phyloP scores from a whole-genome alignment of 1,140 invertebrate genomes.

The Platyscapa corneri region DNA sequence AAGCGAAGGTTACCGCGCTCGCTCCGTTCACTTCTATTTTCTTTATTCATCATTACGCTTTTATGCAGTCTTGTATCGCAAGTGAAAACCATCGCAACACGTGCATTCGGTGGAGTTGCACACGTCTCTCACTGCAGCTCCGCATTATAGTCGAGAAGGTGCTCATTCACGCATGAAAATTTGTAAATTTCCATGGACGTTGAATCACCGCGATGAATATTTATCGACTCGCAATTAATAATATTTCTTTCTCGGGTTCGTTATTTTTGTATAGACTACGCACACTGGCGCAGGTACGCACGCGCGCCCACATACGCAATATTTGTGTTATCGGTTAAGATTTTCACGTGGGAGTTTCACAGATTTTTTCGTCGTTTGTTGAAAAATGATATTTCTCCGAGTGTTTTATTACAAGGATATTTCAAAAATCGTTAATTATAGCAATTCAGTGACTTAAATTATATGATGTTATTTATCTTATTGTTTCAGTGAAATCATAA shows the following conservation, averaged over 20 bases:
- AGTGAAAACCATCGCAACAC: constrained; percentile 7
- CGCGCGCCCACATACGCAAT: too few species aligned
- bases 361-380: too few species aligned
- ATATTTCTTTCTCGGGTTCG: constrained; percentile 59
- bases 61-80: background rate
- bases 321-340: too few species aligned
- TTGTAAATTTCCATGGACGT: constrained; percentile 13
- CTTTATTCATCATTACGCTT: constrained; percentile 28
- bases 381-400: too few species aligned
- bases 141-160: background rate
- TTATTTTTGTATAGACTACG: background rate
- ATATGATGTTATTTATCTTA: too few species aligned
- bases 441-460: too few species aligned
- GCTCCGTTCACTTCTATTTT: constrained; percentile 32
- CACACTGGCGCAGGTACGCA: background rate
- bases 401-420: too few species aligned
- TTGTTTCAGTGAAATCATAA: too few species aligned
- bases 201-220: constrained; percentile 54
- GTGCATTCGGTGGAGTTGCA: constrained; percentile 1
- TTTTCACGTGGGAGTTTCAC: too few species aligned
- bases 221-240: constrained; percentile 59
- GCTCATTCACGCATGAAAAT: constrained; percentile 4
- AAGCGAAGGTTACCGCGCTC: background rate
- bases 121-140: too few species aligned
- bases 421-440: too few species aligned